Evolutionary conservation across 1,140 invertebrate genomes (phyloP), one percentile per base, ranked within the genome.

Genomic region (Drosophila yakuba): DNA sequence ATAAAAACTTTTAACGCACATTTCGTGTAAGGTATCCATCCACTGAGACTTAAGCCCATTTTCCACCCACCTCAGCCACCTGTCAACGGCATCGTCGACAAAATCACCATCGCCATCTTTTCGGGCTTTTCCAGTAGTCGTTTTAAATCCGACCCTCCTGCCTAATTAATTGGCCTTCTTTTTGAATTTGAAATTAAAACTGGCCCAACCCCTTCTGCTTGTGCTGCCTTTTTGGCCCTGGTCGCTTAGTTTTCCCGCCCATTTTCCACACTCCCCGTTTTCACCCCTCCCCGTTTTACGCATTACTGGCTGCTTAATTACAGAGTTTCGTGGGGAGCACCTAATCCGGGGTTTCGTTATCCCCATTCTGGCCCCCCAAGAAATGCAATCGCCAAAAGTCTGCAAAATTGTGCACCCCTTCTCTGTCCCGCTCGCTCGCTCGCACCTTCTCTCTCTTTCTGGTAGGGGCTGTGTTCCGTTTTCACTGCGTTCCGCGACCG

Each of bases 141-240:
- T 59, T 82, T 82, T 66, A 78, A 88, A 73, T 69, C 72, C 66
- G 60, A 61, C 73, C 66, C 80, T 83, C 62, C 54, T 74, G 63
- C 66, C 77, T 88, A 88, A 88, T 88, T 89, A 88, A 88, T 88
- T 86, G 83, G 74, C 61, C 78, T 83, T 76, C 72, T 88, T 80
- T 86, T 71, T 39, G 67, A 89, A 79, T 83, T 74, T 64, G 73
- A 83, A 88, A 88, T 88, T 89, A 88, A 88, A 83, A 63, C 83
- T 62, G 56, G 63, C 79, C 59, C 50, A 66, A 61, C 52, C 61
- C 51, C 14, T n/a, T 43, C 48, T 58, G n/a, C 15, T 23, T 4
- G 15, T 23, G 25, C 38, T 32, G 23, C 60, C 52, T 10, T 38
- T n/a, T 23, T 11, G 1, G 43, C 20, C n/a, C 36, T 23, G n/a